Base-by-base conservation (phyloP, 1,140 invertebrate genomes). In the Gryon sp. region DNA sequence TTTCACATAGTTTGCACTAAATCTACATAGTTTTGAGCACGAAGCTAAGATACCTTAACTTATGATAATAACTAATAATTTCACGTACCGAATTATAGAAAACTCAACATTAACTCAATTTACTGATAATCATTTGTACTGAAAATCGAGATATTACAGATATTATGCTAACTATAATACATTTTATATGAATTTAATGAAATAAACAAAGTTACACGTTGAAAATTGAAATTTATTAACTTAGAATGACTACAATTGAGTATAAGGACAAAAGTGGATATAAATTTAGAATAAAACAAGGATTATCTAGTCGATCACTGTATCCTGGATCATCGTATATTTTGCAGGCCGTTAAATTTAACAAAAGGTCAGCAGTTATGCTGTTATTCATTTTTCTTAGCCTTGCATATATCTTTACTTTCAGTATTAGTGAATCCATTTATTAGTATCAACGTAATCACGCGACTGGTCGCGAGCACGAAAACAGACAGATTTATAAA, bases 401-500 rank as follows among this genome's bases (percentile, higher is more conserved):
- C 65, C 63, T 66, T 65, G 59, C 34, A 24, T 70, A 45, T 69
- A 65, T 65, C 43, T 57, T 69, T 76, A 43, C 60, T 57, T 40
- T 2, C 38, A 34, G 55, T 69, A 69, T 63, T 68, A 76, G 34
- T 16, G 30, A 70, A 66, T 70, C 74, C 74, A 76, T 76, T 70
- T 76, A 70, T 76, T 76, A 76, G 74, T 66, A 76, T 76, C 74
- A 76, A 32, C 40, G 74, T 76, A 76, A 76, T 76, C 65, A 66
- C 60, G 74, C 60, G 53, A 66, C 62, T 46, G 30, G 52, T 22
- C 38, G 20, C 28, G 46, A 11, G 14, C 50, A 45, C 40, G 62
- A 73, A 63, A 65, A n/a, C n/a, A 48, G 55, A 41, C 40, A 76
- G 74, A 70, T 76, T 76, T 76, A 76, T 76, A 70, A 70, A 70